Conservation (phyloP, 37 sponge, comb jelly and placozoan genomes). For the Geodia barretti region DNA sequence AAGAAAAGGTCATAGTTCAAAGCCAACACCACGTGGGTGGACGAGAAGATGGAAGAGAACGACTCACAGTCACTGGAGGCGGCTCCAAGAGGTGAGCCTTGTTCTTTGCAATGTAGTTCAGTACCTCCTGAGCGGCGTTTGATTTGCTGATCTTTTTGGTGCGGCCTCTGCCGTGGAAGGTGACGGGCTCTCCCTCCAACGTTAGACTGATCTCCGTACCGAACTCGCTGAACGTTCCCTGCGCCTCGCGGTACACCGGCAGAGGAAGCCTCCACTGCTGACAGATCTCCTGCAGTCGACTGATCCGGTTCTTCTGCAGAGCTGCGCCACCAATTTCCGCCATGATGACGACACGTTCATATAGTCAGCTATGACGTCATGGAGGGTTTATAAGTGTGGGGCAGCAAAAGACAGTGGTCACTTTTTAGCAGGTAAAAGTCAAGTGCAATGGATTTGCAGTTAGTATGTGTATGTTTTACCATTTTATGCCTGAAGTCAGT, state of each 20-base stretch:
- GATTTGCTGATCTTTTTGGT: slow-evolving; percentile 67
- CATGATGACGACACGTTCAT: too few relatives aligned
- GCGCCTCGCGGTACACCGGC: slow-evolving; percentile 61
- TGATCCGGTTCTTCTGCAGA: slow-evolving; percentile 58
- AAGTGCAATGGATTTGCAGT: too few relatives aligned
- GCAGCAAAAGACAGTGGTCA: too few relatives aligned
- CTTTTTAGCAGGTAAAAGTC: too few relatives aligned
- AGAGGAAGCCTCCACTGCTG: slow-evolving; percentile 63
- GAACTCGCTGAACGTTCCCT: slow-evolving; percentile 53
- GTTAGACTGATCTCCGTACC: slow-evolving; percentile 55
- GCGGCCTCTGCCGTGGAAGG: slow-evolving; percentile 40
- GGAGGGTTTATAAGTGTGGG: not conserved
- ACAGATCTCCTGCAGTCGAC: slow-evolving; percentile 60
- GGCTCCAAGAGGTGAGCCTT: slow-evolving; percentile 33
- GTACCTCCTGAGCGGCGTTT: slow-evolving; percentile 37
- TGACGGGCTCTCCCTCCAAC: slow-evolving; percentile 20
- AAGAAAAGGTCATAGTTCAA: not conserved
- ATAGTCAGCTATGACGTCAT: not conserved
- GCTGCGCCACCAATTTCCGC: not conserved
- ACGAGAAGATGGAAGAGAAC: too few relatives aligned
- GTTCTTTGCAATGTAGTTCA: slow-evolving; percentile 34
- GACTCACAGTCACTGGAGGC: slow-evolving; percentile 37
- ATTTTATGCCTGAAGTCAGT: too few relatives aligned
- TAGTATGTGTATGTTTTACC: too few relatives aligned
- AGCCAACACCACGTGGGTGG: not conserved